Base-by-base conservation (phyloP, 2,888 invertebrate species). In the Euplexia lucipara region DNA sequence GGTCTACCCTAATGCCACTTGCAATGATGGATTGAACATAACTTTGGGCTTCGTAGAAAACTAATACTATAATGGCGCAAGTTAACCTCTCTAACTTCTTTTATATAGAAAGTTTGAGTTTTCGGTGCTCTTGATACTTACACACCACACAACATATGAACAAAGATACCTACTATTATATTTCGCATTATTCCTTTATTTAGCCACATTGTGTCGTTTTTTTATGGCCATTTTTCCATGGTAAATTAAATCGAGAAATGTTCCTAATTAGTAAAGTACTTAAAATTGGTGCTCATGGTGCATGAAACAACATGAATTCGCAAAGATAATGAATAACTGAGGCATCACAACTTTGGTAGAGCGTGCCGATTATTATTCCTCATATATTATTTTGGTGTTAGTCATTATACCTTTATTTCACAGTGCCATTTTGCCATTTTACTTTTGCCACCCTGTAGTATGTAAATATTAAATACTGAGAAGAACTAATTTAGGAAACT, bases 21-120 rank as follows among this genome's bases (percentile, higher is more conserved):
- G 85, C 87, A 85, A 82, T 87, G 83, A 86, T 84, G 80, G 84
- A 87, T 86, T 63, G 81, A 81, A 80, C 65, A 70, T 61, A 72
- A 73, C 59, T 79, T 64, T 44, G 37, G 61, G 41, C 44, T 30
- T 47, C 41, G 41, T 42, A 45, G 32, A 57, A 61, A 69, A 54
- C 53, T 54, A 54, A 51, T 47, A 69, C 45, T 26, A 59, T 59
- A 58, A 75, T 47, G 34, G 58, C 45, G 35, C 18, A 42, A 58
- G 42, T 39, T 58, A 10, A 47, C 39, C 22, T 53, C 20, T 44
- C 14, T 2, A 35, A 44, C 32, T 39, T 57, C 3, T 57, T 53
- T 44, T 45, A 48, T n/a, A 26, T 18, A 42, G 1, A 48, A 72
- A 44, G 34, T 62, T 61, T 51, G 14, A 34, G 18, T 69, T 61